Conservation (phyloP, 2,888 invertebrate genomes). For the Leistus spinibarbis region DNA sequence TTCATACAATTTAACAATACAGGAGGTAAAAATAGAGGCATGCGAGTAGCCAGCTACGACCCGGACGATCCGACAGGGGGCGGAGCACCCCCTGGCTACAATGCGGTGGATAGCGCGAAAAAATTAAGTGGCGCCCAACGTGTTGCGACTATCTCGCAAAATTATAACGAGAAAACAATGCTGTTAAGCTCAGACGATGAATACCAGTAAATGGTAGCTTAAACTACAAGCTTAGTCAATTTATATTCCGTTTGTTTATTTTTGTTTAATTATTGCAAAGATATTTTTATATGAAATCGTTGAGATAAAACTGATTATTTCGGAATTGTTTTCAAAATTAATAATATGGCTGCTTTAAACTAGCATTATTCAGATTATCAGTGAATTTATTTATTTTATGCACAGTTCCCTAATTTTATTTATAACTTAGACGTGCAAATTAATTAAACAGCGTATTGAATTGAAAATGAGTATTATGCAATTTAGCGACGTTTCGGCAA, state of each 20-base stretch:
- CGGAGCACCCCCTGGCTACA: conserved; percentile 43
- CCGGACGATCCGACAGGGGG: conserved; percentile 67
- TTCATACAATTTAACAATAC: conserved; percentile 45
- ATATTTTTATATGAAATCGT: conserved; percentile 30
- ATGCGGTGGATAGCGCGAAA: conserved; percentile 40
- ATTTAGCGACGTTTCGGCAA: too few species aligned
- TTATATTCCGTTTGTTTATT: conserved; percentile 4
- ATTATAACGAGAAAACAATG: conserved; percentile 96
- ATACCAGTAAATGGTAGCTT: conserved; percentile 18
- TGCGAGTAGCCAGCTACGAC: conserved; percentile 70
- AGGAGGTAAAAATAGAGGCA: conserved; percentile 70
- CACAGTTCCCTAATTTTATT: neutral
- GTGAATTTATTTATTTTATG: neutral
- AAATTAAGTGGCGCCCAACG: conserved; percentile 67
- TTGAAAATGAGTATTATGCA: too few species aligned
- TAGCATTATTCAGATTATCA: neutral
- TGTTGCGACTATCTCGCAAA: conserved; percentile 80
- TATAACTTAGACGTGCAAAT: too few species aligned
- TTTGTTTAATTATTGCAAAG: conserved; percentile 15
- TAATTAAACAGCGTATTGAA: too few species aligned
- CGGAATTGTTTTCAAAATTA: neutral
- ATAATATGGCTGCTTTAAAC: too few species aligned
- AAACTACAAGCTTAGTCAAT: neutral
- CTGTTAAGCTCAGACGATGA: conserved; percentile 95
- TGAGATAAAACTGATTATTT: neutral